Evolutionary conservation across 2,113 vertebrate genomes (phyloP), one percentile per base, ranked within the genome.

Genomic region (Petrocephalus microphthalmus): DNA sequence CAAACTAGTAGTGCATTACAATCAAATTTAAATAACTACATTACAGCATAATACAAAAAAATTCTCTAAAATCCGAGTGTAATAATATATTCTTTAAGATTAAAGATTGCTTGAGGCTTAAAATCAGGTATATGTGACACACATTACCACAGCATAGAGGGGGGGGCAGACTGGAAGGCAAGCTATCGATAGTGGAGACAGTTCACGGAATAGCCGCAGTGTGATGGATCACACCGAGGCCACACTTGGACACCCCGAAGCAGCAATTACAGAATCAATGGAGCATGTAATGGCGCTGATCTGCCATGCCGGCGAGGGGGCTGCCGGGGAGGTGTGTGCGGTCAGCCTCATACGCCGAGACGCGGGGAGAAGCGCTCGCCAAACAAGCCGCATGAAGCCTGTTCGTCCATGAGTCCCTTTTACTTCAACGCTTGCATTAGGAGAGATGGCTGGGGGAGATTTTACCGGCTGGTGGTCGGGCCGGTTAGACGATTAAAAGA

Each of bases 191-290:
- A 78, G 33, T 42, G 71, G 42, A 78, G 37, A 42, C 33, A 37
- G 67, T 74, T 17, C n/a, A 85, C 19, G 7, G 85, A 78, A 88
- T 54, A n/a, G 20, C 52, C 81, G 82, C 78, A 52, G 25, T 29
- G 52, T 42, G 52, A 84, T 64, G 82, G 57, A 60, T 84, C 20
- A 84, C 78, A 64, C 42, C 42, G 47, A 54, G 49, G 78, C 15
- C 71, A 64, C 87, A 88, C 45, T 82, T 88, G 87, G 37, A 78
- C 87, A 83, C 49, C 20, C 71, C 15, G 71, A 33, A 42, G 71
- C 33, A 71, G 57, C 57, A 52, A 88, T 88, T 88, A 71, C 57
- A 67, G 29, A 47, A 51, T 64, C 82, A 88, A 85, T 52, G 64
- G 82, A 88, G 82, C 82, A 71, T 85, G 60, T 71, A 85, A 88